Evolutionary conservation across 2,113 vertebrate species (phyloP).

Genomic region (Cephalopterus ornatus): DNA sequence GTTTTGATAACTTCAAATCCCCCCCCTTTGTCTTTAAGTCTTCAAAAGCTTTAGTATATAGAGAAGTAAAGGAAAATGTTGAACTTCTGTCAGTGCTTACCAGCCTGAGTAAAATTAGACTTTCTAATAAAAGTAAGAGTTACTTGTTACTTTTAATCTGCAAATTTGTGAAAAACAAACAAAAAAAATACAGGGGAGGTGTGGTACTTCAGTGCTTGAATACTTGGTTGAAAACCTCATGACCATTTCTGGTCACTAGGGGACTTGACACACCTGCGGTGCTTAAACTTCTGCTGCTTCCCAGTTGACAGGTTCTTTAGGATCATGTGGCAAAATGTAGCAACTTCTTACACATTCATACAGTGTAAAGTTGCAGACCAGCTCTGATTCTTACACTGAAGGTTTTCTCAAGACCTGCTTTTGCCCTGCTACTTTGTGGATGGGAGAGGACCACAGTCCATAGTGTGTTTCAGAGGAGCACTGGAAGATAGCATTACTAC

Average conservation of each 20-base stretch:
- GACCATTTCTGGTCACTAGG: neutral
- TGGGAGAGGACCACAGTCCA: neutral
- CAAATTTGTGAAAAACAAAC: neutral
- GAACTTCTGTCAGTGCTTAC: neutral
- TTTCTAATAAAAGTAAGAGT: neutral
- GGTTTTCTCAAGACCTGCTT: neutral
- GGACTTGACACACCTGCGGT: neutral
- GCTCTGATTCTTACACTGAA: neutral
- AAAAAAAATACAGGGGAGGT: neutral
- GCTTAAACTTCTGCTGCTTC: neutral
- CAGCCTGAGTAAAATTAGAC: neutral
- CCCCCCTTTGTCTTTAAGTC: neutral
- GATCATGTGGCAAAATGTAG: neutral
- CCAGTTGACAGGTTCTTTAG: neutral
- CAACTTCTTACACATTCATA: neutral
- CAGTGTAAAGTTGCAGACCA: neutral
- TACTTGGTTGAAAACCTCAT: neutral
- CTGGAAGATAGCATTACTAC: neutral
- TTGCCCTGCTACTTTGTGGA: fast-evolving
- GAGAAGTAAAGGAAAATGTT: neutral
- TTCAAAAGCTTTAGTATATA: neutral
- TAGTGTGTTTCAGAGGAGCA: neutral
- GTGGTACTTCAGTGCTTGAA: neutral
- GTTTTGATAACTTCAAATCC: neutral
- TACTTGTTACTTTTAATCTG: neutral